phyloP scores from a whole-genome alignment of 2,113 vertebrate genomes.

The Athene noctua region DNA sequence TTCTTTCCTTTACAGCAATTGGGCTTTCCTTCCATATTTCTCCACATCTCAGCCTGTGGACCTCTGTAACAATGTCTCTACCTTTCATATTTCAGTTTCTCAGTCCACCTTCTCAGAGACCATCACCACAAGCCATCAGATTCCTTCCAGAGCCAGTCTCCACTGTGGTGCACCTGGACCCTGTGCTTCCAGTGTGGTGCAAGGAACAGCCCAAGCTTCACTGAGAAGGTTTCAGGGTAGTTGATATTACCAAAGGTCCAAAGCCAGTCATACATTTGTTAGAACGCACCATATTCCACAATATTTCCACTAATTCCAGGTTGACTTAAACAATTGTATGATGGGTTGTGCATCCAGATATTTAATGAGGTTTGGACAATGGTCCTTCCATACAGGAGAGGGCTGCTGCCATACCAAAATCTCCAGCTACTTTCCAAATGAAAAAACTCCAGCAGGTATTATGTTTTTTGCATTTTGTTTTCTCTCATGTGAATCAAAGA shows the following conservation, averaged over 20 bases:
- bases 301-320: neutral
- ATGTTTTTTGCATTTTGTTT: neutral
- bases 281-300: neutral
- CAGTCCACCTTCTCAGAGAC: neutral
- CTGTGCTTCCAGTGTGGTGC: rapidly evolving
- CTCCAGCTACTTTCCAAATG: neutral
- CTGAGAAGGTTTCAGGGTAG: neutral
- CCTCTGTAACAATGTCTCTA: rapidly evolving
- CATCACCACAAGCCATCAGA: neutral
- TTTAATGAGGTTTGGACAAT: neutral
- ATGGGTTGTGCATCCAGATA: neutral
- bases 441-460: rapidly evolving
- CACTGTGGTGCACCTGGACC: rapidly evolving
- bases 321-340: no score
- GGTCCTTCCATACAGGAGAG: rapidly evolving
- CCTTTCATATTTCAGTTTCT: neutral
- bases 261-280: neutral
- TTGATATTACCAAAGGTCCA: neutral
- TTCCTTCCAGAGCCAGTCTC: neutral
- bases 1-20: neutral
- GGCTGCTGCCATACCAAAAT: neutral
- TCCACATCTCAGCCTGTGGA: neutral
- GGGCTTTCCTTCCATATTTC: neutral
- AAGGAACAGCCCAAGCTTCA: neutral
- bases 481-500: no score